Base-by-base conservation (phyloP, 2,888 invertebrate genomes). In the Chymomyza fuscimana region DNA sequence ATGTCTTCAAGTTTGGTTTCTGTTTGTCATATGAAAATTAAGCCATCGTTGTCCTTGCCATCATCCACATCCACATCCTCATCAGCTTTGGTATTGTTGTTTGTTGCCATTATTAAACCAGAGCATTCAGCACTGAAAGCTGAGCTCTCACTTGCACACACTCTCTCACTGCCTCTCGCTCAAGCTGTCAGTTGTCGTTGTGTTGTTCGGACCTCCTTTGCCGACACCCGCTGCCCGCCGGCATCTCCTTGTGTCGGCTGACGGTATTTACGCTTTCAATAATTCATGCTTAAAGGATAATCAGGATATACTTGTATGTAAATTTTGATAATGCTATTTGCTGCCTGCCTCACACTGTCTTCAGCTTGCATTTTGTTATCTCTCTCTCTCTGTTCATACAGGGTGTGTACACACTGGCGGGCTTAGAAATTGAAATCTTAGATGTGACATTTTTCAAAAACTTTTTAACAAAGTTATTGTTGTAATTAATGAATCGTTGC, bases 211-310 rank as follows among this genome's bases (percentile, higher is more conserved):
- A 7, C 9, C 19, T 25, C 12, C 12, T 46, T 32, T 6, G 25
- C 46, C 2, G 5, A 22, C 29, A 12, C 12, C 25, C 15, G 29
- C 32, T 10, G 29, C n/a, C 32, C 29, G 52, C n/a, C n/a, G 32
- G 4, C 25, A 25, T 3, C 12, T 25, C 32, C 6, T 32, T 32
- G 32, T 78, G 79, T 50, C 25, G 59, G 9, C 77, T 80, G 87
- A 74, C 67, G 87, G 88, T 85, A 88, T 88, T 88, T 85, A 85
- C 87, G 88, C 87, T 87, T 88, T 88, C 88, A 85, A 85, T 85
- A 88, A 85, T 85, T 85, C 88, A 85, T 87, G 84, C 88, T 85
- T 88, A 88, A 88, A 74, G 84, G 88, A 85, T 85, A 87, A 85
- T 85, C 84, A 87, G 88, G 82, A 86, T 88, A 88, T 85, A 87